Percentiles rank a stretch among this genome's conserved stretches.
These are phyloP conservation scores for Propithecus coquereli DNA, from an alignment of 2,113 vertebrate genomes.

Conservation along the genomic window DNA sequence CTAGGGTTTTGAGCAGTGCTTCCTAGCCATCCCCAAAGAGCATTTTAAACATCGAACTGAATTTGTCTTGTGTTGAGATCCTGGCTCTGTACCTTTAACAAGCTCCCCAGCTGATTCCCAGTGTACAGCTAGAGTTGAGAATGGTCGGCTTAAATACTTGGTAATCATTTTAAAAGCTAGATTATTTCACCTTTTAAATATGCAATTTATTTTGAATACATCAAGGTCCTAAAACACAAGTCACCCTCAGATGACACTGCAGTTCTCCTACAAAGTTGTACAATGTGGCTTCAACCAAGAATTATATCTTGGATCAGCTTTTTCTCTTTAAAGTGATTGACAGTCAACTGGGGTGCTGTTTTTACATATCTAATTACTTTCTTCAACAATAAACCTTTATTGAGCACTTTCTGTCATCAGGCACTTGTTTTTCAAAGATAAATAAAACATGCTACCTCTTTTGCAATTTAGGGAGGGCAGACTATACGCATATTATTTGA, in stretches of 20 bases:
- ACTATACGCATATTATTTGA: neutral
- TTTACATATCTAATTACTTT: neutral
- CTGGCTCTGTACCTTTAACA: neutral
- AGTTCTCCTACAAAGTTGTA: neutral
- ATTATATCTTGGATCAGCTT: neutral
- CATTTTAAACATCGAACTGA: neutral
- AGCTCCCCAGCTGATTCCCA: neutral
- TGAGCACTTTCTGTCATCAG: neutral
- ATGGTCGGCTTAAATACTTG: neutral
- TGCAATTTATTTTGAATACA: neutral
- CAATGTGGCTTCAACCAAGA: neutral
- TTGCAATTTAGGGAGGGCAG: neutral
- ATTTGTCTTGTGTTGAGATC: neutral
- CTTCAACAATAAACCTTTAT: neutral
- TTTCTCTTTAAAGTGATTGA: conserved; percentile 8
- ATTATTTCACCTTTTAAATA: neutral
- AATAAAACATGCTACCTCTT: neutral
- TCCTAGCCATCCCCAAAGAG: neutral
- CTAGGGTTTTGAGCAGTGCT: neutral
- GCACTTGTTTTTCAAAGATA: neutral
- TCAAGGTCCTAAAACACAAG: neutral
- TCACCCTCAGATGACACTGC: neutral
- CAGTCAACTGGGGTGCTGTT: neutral
- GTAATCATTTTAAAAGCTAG: neutral
- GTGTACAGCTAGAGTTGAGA: neutral